These are phyloP conservation scores for Hirtodrosophila duncani DNA, from an alignment of 2,888 invertebrate genomes.

Conservation along the genomic window DNA sequence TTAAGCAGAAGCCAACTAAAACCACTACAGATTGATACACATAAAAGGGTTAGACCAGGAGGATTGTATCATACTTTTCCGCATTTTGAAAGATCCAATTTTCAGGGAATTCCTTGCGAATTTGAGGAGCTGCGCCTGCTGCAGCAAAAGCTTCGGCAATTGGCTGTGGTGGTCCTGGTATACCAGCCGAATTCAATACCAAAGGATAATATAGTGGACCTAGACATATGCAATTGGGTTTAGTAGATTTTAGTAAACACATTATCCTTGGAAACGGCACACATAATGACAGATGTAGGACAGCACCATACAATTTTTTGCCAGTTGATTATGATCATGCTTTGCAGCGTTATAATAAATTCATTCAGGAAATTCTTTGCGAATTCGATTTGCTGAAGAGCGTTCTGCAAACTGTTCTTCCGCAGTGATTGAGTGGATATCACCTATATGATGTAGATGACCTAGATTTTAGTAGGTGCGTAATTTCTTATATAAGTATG, in stretches of 20 bases:
- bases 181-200: background rate
- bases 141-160: background rate
- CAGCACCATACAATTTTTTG: too few species aligned
- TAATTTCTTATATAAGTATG: too few species aligned
- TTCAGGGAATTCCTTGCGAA: constrained; percentile 37
- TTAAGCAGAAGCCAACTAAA: too few species aligned
- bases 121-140: background rate
- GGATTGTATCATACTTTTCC: constrained; percentile 28
- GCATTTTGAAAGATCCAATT: constrained; percentile 40
- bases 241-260: constrained; percentile 7
- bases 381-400: too few species aligned
- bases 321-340: too few species aligned
- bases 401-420: too few species aligned
- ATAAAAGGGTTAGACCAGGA: too few species aligned
- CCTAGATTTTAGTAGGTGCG: too few species aligned
- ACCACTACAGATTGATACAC: too few species aligned
- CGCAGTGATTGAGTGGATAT: too few species aligned
- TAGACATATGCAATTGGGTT: constrained; percentile 6
- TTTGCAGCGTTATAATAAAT: constrained; percentile 29
- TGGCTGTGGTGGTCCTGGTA: constrained; percentile 4
- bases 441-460: too few species aligned
- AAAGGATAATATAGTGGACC: background rate
- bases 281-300: too few species aligned
- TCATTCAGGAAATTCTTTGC: constrained; percentile 43
- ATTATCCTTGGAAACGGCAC: background rate